Evolutionary conservation across 2,113 vertebrate species (phyloP).

Genomic region (Salminus brasiliensis): DNA sequence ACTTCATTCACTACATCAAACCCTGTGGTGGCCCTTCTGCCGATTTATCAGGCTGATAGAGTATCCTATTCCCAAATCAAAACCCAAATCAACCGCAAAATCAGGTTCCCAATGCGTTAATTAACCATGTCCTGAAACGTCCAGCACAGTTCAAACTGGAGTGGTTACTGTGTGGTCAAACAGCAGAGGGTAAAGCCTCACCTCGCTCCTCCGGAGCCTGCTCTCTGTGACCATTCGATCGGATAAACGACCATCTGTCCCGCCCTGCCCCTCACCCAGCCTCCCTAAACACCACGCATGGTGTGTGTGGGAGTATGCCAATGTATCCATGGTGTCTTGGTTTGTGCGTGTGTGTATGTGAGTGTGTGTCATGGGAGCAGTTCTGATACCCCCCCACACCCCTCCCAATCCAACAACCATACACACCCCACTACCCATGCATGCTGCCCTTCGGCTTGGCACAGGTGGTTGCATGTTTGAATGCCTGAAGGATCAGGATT

Average conservation of each 20-base stretch:
- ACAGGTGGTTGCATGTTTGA: slow-evolving; percentile 3
- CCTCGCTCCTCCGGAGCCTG: not conserved
- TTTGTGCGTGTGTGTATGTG: no score
- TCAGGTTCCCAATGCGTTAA: not conserved
- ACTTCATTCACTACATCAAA: not conserved
- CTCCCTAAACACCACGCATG: not conserved
- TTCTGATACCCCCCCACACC: not conserved
- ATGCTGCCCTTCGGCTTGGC: not conserved
- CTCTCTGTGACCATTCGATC: slow-evolving; percentile 34
- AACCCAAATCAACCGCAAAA: not conserved
- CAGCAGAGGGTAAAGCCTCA: not conserved
- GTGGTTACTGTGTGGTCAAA: slow-evolving; percentile 14
- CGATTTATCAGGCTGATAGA: not conserved
- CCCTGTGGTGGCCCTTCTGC: not conserved
- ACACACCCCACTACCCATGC: not conserved
- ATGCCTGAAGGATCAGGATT: not conserved
- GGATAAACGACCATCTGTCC: slow-evolving; percentile 52
- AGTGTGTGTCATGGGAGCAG: not conserved
- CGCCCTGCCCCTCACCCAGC: not conserved
- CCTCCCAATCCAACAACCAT: not conserved
- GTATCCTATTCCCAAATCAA: not conserved
- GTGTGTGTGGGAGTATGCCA: not conserved
- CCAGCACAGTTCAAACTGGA: not conserved
- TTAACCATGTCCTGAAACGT: not conserved
- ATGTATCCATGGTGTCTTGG: no score